Percentiles rank a stretch among this genome's conserved stretches.
Evolutionary conservation across 2,113 vertebrate species (phyloP).

Genomic region (Amphiprion percula): DNA sequence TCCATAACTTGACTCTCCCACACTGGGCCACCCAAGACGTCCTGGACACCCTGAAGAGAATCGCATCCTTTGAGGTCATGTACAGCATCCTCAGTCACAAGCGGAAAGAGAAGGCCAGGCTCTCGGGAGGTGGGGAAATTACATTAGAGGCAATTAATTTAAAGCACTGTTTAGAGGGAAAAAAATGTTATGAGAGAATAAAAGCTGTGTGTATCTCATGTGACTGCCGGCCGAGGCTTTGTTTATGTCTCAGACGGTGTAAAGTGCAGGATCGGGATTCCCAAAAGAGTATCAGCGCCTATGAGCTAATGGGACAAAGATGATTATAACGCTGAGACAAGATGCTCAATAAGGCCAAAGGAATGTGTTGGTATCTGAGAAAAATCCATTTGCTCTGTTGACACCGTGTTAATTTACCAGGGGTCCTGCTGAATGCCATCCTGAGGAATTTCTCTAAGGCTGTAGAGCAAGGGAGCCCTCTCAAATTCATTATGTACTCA

Average conservation of each 20-base stretch:
- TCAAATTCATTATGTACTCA: constrained; percentile 90
- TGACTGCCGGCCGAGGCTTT: constrained; percentile 47
- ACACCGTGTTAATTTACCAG: constrained; percentile 78
- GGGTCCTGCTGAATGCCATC: constrained; percentile 88
- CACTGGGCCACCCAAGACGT: constrained; percentile 86
- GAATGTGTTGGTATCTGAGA: constrained; percentile 40
- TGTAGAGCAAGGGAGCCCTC: constrained; percentile 72
- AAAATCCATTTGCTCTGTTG: constrained; percentile 50
- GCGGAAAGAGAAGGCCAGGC: constrained; percentile 88
- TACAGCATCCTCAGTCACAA: constrained; percentile 86
- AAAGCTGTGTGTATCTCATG: constrained; percentile 10
- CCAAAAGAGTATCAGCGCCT: constrained; percentile 45
- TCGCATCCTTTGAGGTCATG: constrained; percentile 85
- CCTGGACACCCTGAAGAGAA: constrained; percentile 83
- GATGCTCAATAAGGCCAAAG: constrained; percentile 52
- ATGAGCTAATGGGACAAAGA: constrained; percentile 54
- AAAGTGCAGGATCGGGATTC: constrained; percentile 21
- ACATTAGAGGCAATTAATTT: constrained; percentile 40
- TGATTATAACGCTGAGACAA: constrained; percentile 34
- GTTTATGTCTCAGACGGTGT: constrained; percentile 36
- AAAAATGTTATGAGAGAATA: constrained; percentile 1
- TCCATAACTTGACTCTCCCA: constrained; percentile 89
- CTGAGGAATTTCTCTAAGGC: constrained; percentile 85
- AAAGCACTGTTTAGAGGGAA: constrained; percentile 15
- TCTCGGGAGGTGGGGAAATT: constrained; percentile 88